These are phyloP conservation scores for Lucinisca nassula DNA, from an alignment of 2,888 invertebrate genomes.

Conservation along the genomic window DNA sequence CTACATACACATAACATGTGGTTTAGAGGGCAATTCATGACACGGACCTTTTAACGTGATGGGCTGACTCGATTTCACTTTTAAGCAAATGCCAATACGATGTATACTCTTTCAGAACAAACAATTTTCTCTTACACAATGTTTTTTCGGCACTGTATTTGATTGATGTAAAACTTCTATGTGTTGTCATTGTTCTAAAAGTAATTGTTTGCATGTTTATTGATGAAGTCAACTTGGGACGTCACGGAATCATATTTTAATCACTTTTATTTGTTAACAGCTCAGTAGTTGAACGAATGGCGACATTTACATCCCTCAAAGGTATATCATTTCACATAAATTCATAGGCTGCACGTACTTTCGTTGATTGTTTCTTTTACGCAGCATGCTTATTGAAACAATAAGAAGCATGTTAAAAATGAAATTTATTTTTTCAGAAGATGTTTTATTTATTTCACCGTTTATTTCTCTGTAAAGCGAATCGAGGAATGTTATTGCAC, in stretches of 20 bases:
- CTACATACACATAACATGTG: too few species aligned
- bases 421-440: too few species aligned
- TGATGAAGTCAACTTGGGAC: background rate
- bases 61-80: background rate
- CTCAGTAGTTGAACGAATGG: background rate
- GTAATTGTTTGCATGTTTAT: background rate
- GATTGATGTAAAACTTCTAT: background rate
- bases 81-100: background rate
- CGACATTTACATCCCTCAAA: background rate
- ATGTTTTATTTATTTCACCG: too few species aligned
- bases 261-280: constrained; percentile 4
- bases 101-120: background rate
- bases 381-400: too few species aligned
- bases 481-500: too few species aligned
- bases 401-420: too few species aligned
- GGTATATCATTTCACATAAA: background rate
- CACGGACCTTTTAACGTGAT: background rate
- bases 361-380: too few species aligned
- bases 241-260: background rate
- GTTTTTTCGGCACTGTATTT: background rate
- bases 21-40: too few species aligned
- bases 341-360: background rate
- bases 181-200: background rate
- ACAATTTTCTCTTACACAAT: background rate
- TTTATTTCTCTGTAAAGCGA: too few species aligned